These are phyloP conservation scores for Stenodera caucasica DNA, from an alignment of 2,888 invertebrate species.

Conservation along the genomic window DNA sequence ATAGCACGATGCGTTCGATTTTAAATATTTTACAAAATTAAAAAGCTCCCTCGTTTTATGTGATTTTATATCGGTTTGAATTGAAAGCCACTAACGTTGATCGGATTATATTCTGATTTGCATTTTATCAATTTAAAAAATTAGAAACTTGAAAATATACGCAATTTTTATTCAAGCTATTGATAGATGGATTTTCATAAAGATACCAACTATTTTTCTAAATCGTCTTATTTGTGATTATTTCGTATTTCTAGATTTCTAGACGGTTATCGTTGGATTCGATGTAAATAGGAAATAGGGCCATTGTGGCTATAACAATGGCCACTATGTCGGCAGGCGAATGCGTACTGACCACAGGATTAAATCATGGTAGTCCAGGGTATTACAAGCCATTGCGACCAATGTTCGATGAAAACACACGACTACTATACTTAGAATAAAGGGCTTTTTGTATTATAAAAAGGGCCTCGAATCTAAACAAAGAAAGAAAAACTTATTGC, in stretches of 20 bases:
- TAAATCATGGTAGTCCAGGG: constrained; percentile 28
- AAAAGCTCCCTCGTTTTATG: constrained; percentile 19
- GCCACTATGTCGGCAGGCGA: constrained; percentile 8
- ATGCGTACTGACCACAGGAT: constrained; percentile 20
- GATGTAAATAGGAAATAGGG: constrained; percentile 9
- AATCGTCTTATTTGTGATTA: too few species aligned
- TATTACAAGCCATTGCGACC: constrained; percentile 16
- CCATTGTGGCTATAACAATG: constrained; percentile 17
- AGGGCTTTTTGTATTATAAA: not conserved
- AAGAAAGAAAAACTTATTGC: constrained; percentile 1
- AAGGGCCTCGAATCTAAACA: not conserved
- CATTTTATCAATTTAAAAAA: constrained; percentile 25
- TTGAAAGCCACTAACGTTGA: constrained; percentile 25
- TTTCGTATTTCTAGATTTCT: too few species aligned
- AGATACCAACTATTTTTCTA: too few species aligned
- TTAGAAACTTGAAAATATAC: constrained; percentile 11
- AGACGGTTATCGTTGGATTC: not conserved
- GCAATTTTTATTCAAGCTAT: not conserved
- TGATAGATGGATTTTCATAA: too few species aligned
- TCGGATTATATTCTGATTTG: constrained; percentile 24
- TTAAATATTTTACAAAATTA: constrained; percentile 25
- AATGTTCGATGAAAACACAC: constrained; percentile 20
- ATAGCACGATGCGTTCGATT: constrained; percentile 16
- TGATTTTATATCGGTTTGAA: constrained; percentile 21
- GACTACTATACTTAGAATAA: not conserved